Evolutionary conservation across 2,113 vertebrate species (phyloP).

Genomic region (Dunckerocampus dactyliophorus): DNA sequence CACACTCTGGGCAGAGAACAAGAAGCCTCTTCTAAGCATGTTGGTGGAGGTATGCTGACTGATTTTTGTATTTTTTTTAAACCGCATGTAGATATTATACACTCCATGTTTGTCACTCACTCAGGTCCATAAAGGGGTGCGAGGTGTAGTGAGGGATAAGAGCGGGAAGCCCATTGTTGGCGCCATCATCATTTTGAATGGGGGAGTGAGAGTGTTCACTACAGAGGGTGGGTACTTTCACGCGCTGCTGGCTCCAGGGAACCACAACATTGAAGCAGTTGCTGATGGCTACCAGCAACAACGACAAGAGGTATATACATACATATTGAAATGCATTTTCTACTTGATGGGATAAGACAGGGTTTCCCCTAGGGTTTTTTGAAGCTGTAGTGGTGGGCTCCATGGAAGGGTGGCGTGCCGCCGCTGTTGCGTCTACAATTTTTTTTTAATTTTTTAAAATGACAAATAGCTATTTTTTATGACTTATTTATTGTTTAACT

Average conservation of each 20-base stretch:
- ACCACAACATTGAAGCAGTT: slow-evolving; percentile 82
- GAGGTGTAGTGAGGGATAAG: slow-evolving; percentile 86
- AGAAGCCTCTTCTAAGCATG: slow-evolving; percentile 92
- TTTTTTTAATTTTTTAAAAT: too few species aligned
- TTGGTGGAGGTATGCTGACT: slow-evolving; percentile 83
- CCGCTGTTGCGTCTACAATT: too few species aligned
- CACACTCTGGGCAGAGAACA: slow-evolving; percentile 87
- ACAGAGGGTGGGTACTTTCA: slow-evolving; percentile 89
- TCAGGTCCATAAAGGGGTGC: slow-evolving; percentile 93
- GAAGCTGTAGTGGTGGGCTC: too few species aligned
- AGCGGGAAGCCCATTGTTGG: slow-evolving; percentile 86
- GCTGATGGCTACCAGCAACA: slow-evolving; percentile 91
- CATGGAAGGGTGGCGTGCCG: too few species aligned
- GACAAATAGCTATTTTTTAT: too few species aligned
- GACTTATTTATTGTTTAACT: too few species aligned
- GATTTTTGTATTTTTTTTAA: background rate
- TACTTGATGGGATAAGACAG: too few species aligned
- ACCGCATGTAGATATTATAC: background rate
- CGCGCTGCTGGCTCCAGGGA: slow-evolving; percentile 86
- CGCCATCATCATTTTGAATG: slow-evolving; percentile 84
- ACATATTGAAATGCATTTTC: background rate
- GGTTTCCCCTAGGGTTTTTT: too few species aligned
- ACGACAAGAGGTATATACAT: slow-evolving; percentile 76
- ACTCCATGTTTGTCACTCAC: slow-evolving; percentile 6
- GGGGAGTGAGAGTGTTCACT: slow-evolving; percentile 78